phyloP scores from a whole-genome alignment of 2,888 invertebrate genomes.

The Aethes cnicana region DNA sequence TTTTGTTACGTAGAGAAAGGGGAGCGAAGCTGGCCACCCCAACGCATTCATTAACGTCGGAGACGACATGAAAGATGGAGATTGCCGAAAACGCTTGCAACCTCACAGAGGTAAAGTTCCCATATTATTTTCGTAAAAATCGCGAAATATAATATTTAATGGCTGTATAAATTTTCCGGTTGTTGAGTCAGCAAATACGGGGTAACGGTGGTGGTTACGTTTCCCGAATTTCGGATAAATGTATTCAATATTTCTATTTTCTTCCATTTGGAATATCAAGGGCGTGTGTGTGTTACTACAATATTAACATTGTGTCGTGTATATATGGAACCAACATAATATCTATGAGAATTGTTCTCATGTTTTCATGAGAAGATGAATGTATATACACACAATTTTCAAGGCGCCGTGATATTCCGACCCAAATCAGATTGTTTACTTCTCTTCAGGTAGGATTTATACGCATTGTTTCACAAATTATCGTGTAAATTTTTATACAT shows the following conservation, averaged over 20 bases:
- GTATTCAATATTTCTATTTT: conserved; percentile 14
- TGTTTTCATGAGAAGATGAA: too few species aligned
- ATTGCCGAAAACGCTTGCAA: neutral
- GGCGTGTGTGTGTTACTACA: too few species aligned
- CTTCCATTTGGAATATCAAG: too few species aligned
- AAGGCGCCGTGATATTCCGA: too few species aligned
- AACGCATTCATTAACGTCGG: conserved; percentile 1
- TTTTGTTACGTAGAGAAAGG: neutral
- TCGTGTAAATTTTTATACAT: too few species aligned
- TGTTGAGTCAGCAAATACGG: conserved; percentile 27
- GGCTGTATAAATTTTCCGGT: conserved; percentile 19
- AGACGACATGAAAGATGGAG: conserved; percentile 9
- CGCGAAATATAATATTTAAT: conserved; percentile 30
- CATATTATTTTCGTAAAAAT: conserved; percentile 26
- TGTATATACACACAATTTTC: too few species aligned
- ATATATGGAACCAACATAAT: too few species aligned
- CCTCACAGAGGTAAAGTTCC: conserved; percentile 9
- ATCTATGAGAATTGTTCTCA: too few species aligned
- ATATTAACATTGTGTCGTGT: too few species aligned
- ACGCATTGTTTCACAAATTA: too few species aligned
- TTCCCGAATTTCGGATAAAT: conserved; percentile 13
- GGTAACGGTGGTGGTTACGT: conserved; percentile 2
- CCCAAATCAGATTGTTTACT: too few species aligned
- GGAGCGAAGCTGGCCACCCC: neutral
- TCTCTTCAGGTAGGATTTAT: too few species aligned